These are phyloP conservation scores for Adelognathus sp. DNA, from an alignment of 2,888 invertebrate species.

Conservation along the genomic window DNA sequence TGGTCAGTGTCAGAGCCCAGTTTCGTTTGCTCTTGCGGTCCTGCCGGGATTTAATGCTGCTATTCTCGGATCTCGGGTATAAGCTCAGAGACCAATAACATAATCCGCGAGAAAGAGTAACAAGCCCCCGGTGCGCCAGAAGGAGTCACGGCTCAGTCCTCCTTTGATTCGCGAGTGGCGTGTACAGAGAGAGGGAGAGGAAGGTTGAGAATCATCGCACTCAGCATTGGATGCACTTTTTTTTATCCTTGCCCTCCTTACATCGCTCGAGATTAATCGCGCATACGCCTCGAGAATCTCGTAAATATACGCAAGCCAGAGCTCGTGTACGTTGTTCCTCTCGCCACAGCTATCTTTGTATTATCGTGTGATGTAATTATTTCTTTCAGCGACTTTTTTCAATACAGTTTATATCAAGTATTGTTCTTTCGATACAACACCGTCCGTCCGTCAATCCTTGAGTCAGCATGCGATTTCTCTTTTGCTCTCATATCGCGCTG, in stretches of 20 bases:
- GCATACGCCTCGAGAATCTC: conserved; percentile 25
- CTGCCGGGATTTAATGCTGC: background rate
- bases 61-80: conserved; percentile 28
- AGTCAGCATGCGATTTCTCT: conserved; percentile 32
- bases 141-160: conserved; percentile 20
- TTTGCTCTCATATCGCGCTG: conserved; percentile 42
- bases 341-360: conserved; percentile 29
- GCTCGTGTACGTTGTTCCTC: conserved; percentile 7
- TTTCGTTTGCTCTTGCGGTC: background rate
- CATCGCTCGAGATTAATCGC: conserved; percentile 60
- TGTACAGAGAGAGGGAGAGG: background rate
- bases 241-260: conserved; percentile 44
- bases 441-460: conserved; percentile 45
- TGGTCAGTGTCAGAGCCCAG: conserved; percentile 10
- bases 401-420: conserved; percentile 2
- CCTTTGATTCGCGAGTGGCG: background rate
- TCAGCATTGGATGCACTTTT: conserved; percentile 19
- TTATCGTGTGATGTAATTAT: conserved; percentile 43
- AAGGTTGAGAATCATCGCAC: conserved; percentile 7
- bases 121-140: conserved; percentile 7
- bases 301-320: background rate
- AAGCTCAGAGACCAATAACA: conserved; percentile 41
- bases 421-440: conserved; percentile 11
- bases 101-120: conserved; percentile 50
- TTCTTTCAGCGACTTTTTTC: conserved; percentile 22